Evolutionary conservation across 2,797 vertebrate genomes (phyloP), one percentile per base, ranked within the genome.

Genomic region (Danionella dracula): DNA sequence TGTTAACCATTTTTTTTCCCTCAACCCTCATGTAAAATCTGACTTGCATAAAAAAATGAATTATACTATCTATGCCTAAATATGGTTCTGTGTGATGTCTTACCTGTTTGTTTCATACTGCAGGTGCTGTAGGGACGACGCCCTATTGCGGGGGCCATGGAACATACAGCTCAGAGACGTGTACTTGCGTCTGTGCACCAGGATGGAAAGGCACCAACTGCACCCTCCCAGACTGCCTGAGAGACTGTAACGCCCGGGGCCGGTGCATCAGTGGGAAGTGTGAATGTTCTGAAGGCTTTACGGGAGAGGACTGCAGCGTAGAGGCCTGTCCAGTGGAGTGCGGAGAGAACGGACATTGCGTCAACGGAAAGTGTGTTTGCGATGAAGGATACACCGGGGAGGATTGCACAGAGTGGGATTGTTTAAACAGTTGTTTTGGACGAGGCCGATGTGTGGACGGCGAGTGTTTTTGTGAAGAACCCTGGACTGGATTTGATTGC

Each of bases 401-500:
- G 0, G 91, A 93, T 81, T 99, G 95, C 84, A 83, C 84, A 0
- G 75, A 92, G 58, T 82, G 87, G 1, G 78, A 88, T 13, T 98
- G 96, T 71, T 89, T 81, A 32, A 87, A 90, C 85, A 89, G 91
- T 82, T 98, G 96, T 80, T 70, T 76, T 1, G 86, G 86, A 69
- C 93, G 78, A 0, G 95, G 95, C 6, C 86, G 66, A 48, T 98
- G 96, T 0, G 84, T 89, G 9, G 93, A 94, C 2, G 89, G 87
- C 0, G 86, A 92, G 71, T 98, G 96, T 0, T 29, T 90, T 63
- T 98, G 96, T 0, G 61, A 91, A 0, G 89, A 93, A 57, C 92
- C 93, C 8, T 98, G 93, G 91, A 93, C 90, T 0, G 93, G 95
- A 0, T 81, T 82, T 0, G 93, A 98, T 84, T 98, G 96, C 61